Percentiles rank a stretch among this genome's conserved stretches.
These are phyloP conservation scores for Scarus forsteni DNA, from an alignment of 2,797 vertebrate genomes.

Conservation along the genomic window DNA sequence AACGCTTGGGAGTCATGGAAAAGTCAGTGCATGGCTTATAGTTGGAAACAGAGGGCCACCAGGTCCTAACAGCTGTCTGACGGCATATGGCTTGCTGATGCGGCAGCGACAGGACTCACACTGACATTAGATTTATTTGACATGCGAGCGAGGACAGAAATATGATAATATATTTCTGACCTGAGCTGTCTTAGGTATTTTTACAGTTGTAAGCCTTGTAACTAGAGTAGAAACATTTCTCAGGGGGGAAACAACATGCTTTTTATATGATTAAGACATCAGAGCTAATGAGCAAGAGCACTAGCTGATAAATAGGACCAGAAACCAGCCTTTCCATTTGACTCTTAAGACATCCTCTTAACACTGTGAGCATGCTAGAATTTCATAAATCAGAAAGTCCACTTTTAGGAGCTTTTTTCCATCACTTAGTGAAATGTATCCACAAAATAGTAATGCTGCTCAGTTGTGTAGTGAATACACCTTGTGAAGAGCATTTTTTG, in stretches of 20 bases:
- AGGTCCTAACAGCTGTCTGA: constrained; percentile 66
- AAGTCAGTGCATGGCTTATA: constrained; percentile 45
- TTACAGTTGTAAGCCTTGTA: constrained; percentile 48
- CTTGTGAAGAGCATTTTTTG: too few relatives aligned
- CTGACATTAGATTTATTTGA: constrained; percentile 50
- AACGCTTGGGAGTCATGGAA: constrained; percentile 72
- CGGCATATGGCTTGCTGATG: constrained; percentile 68
- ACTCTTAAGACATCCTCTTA: too few relatives aligned
- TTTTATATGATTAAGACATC: constrained; percentile 55
- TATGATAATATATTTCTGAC: constrained; percentile 4
- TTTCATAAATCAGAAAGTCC: too few relatives aligned
- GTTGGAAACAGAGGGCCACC: constrained; percentile 58
- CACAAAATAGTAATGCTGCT: too few relatives aligned
- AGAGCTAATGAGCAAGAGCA: constrained; percentile 55
- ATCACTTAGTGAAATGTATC: too few relatives aligned
- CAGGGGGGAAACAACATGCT: constrained; percentile 28
- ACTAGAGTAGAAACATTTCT: constrained; percentile 43
- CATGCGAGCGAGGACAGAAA: constrained; percentile 71
- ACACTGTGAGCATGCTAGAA: too few relatives aligned
- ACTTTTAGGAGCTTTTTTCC: too few relatives aligned
- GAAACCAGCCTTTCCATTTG: constrained; percentile 38
- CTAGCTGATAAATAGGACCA: constrained; percentile 41
- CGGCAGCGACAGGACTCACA: constrained; percentile 50
- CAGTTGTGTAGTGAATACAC: too few relatives aligned
- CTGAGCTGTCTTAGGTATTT: constrained; percentile 32